A percentile compares a stretch with the other conserved stretches of the same genome.
Conservation (phyloP, 2,888 invertebrate species). For the Dendrolimus pini region DNA sequence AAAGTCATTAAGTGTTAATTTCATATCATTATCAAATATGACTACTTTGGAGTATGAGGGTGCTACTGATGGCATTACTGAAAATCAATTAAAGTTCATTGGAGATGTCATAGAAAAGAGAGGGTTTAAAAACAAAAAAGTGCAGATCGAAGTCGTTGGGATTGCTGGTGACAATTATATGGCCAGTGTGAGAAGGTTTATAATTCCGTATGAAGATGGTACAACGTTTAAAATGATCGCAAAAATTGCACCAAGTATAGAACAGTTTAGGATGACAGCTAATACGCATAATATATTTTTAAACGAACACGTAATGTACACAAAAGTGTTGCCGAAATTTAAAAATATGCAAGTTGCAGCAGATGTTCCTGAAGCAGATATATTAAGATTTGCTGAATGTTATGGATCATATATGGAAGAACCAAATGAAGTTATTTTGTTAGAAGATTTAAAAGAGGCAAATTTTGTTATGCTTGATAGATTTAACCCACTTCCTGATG, state of each 20-base stretch:
- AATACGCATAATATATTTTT: conserved; percentile 9
- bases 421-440: conserved; percentile 25
- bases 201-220: conserved; percentile 11
- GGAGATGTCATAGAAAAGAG: conserved; percentile 12
- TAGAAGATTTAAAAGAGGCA: conserved; percentile 24
- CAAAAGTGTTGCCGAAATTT: conserved; percentile 16
- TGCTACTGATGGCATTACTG: conserved; percentile 9
- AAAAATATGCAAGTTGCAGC: conserved; percentile 7
- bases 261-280: not conserved
- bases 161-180: conserved; percentile 18
- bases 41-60: conserved; percentile 10
- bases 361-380: conserved; percentile 17
- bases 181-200: conserved; percentile 11
- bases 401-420: conserved; percentile 21
- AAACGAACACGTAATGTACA: conserved; percentile 28
- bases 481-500: conserved; percentile 4
- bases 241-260: conserved; percentile 20
- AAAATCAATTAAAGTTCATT: conserved; percentile 13
- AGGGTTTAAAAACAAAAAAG: conserved; percentile 9
- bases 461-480: conserved; percentile 22
- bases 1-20: not conserved
- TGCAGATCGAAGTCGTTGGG: conserved; percentile 12
- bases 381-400: conserved; percentile 21
- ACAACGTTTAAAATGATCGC: conserved; percentile 21
- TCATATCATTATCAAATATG: not conserved